Evolutionary conservation across 2,888 invertebrate genomes (phyloP), one percentile per base, ranked within the genome.

Genomic region (Gari tellinella): DNA sequence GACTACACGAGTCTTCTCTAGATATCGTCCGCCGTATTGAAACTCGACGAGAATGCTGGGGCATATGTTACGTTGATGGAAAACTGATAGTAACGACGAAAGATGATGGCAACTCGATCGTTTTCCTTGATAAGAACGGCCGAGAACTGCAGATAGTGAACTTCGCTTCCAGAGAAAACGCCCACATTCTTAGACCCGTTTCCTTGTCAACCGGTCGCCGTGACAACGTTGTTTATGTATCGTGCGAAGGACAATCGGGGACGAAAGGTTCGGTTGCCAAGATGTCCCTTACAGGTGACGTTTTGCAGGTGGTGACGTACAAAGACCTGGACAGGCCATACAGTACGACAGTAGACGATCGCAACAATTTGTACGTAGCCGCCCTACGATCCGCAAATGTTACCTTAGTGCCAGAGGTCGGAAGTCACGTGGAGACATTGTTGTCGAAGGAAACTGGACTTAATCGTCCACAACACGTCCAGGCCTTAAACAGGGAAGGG

Each of bases 21-120:
- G 58, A 60, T 17, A 49, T 64, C 0, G 25, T 60, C 15, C 53
- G 78, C 5, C 63, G 73, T 25, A 70, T 78, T 23, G 56, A 46
- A 15, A 78, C 78, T 25, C 63, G 73, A 8, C 41, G 73, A 10
- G 78, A 78, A 57, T 78, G 78, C 43, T 78, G 78, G 78, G 78
- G 78, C 3, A 64, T 78, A 19, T 56, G 67, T 21, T 58, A 67
- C 17, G 64, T 70, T 5, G 73, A 73, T 19, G 67, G 62, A 14
- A 60, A 64, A 17, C 52, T 78, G 19, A 49, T 65, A 1, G 49
- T 67, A 15, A 74, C 73, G 8, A 74, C 78, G 14, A 78, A 78
- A 45, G 78, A 78, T 45, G 72, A 78, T 41, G 78, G 78, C 1
- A 78, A 78, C 46, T 49, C 58, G 1, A 64, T 78, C 1, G 56